phyloP scores from a whole-genome alignment of 2,888 invertebrate genomes.

The Hedya salicella region DNA sequence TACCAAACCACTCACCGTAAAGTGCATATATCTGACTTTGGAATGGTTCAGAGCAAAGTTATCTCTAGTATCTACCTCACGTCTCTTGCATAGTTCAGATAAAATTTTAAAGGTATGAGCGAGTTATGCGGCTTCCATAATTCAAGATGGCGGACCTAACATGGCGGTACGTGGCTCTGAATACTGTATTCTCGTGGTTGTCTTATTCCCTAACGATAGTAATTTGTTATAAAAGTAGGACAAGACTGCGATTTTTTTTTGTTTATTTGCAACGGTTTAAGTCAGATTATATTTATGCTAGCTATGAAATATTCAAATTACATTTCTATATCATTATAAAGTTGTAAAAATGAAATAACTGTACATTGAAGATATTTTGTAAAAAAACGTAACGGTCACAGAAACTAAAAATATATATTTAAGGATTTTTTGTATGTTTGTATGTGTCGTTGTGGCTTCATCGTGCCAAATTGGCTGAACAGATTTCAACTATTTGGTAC shows the following conservation, averaged over 20 bases:
- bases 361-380: too few species aligned
- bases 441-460: too few species aligned
- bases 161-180: slow-evolving; percentile 50
- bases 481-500: too few species aligned
- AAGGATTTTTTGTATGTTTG: too few species aligned
- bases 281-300: too few species aligned
- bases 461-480: too few species aligned
- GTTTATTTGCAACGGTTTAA: too few species aligned
- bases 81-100: slow-evolving; percentile 41
- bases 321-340: too few species aligned
- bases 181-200: slow-evolving; percentile 43
- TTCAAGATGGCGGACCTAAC: slow-evolving; percentile 50
- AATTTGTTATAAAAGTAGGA: not conserved
- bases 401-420: too few species aligned
- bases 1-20: slow-evolving; percentile 2
- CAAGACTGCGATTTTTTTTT: not conserved
- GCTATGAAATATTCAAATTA: too few species aligned
- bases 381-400: too few species aligned
- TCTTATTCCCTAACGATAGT: slow-evolving; percentile 9
- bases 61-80: slow-evolving; percentile 36
- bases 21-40: slow-evolving; percentile 12
- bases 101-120: slow-evolving; percentile 43
- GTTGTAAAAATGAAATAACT: too few species aligned
- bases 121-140: slow-evolving; percentile 47
- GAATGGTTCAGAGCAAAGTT: slow-evolving; percentile 23